Evolutionary conservation across 2,113 vertebrate genomes (phyloP).

Genomic region (Manacus vitellinus): DNA sequence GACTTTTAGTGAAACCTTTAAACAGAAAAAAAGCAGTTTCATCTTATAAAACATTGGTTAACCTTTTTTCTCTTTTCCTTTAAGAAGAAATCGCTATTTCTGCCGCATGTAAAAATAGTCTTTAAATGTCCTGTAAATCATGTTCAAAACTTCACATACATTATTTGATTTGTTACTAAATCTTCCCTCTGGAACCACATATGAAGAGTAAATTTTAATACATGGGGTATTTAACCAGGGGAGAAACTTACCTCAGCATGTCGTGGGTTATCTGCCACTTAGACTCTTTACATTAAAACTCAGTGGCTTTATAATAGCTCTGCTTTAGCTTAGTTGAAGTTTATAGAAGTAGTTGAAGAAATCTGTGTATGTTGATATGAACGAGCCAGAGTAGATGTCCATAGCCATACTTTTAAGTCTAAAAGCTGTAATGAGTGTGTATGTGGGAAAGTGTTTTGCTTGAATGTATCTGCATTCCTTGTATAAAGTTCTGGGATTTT

Average conservation of each 20-base stretch:
- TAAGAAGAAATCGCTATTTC: neutral
- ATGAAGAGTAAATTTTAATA: neutral
- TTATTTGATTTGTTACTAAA: neutral
- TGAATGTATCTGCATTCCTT: neutral
- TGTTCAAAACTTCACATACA: neutral
- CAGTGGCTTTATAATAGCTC: neutral
- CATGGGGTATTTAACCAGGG: neutral
- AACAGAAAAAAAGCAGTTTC: neutral
- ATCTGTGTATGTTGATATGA: neutral
- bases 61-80: neutral
- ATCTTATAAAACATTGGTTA: neutral
- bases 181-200: neutral
- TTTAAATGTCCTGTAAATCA: neutral
- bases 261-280: neutral
- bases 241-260: neutral
- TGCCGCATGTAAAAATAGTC: neutral
- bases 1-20: neutral
- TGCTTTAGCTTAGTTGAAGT: neutral
- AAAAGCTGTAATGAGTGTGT: neutral
- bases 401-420: neutral
- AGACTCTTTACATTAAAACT: neutral
- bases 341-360: neutral
- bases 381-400: neutral
- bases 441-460: neutral
- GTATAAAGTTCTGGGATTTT: neutral